Evolutionary conservation across 1,140 invertebrate species (phyloP).

Genomic region (Reticulitermes speratus): DNA sequence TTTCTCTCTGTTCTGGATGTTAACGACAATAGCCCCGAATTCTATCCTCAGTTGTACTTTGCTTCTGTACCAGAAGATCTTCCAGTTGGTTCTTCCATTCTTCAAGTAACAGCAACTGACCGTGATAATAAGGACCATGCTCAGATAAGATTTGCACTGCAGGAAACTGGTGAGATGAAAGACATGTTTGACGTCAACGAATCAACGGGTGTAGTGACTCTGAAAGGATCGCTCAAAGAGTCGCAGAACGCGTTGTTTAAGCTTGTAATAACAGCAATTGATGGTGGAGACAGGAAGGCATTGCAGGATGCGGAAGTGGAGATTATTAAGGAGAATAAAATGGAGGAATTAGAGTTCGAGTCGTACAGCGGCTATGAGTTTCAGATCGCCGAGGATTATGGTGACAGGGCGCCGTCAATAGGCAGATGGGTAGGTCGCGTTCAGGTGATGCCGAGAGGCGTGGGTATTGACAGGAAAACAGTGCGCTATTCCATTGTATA

Average conservation of each 20-base stretch:
- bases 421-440: conserved; percentile 75
- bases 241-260: conserved; percentile 67
- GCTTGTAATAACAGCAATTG: conserved; percentile 73
- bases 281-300: conserved; percentile 70
- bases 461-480: conserved; percentile 41
- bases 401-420: conserved; percentile 53
- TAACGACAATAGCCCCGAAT: conserved; percentile 86
- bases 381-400: conserved; percentile 73
- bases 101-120: conserved; percentile 75
- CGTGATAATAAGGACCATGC: conserved; percentile 81
- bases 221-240: conserved; percentile 62
- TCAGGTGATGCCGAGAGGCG: conserved; percentile 54
- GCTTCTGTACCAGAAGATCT: conserved; percentile 65
- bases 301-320: conserved; percentile 76
- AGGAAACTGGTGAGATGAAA: conserved; percentile 64
- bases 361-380: conserved; percentile 75
- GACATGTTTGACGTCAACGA: conserved; percentile 74
- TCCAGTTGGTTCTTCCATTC: conserved; percentile 61
- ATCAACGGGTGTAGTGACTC: conserved; percentile 67
- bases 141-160: conserved; percentile 71
- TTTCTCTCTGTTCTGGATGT: conserved; percentile 78
- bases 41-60: conserved; percentile 84
- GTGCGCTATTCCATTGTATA: conserved; percentile 75
- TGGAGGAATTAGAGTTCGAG: conserved; percentile 71
- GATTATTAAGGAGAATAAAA: conserved; percentile 69